Conservation (phyloP, 2,888 invertebrate genomes). For the Heliconius erato region DNA sequence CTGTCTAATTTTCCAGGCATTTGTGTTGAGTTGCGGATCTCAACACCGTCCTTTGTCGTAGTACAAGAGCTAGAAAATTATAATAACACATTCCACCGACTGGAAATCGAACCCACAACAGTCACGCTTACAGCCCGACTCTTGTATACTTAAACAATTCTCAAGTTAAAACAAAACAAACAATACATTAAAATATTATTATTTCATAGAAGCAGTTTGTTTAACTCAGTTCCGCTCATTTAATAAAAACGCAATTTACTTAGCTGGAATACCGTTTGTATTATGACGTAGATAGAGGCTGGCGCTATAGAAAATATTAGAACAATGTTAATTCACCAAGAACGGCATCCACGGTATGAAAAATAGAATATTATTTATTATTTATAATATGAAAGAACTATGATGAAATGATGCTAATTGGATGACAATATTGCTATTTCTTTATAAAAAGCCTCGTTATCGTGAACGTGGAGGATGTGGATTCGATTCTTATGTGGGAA, state of each 20-base stretch:
- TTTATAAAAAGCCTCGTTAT: neutral
- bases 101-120: no score
- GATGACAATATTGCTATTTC: neutral
- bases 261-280: constrained; percentile 24
- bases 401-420: neutral
- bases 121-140: no score
- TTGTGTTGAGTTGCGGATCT: neutral
- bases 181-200: neutral
- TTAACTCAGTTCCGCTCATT: constrained; percentile 15
- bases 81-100: no score
- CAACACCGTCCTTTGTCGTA: neutral
- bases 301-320: constrained; percentile 34
- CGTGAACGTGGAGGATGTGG: no score
- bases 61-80: no score
- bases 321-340: constrained; percentile 15
- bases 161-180: neutral
- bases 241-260: constrained; percentile 38
- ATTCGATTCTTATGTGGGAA: no score
- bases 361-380: constrained; percentile 4
- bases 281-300: constrained; percentile 23
- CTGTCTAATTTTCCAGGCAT: no score
- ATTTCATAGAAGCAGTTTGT: constrained; percentile 3
- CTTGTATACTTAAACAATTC: neutral
- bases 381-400: neutral
- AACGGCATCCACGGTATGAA: neutral